Conservation (phyloP, 1,140 invertebrate species). For the Aphidius gifuensis region DNA sequence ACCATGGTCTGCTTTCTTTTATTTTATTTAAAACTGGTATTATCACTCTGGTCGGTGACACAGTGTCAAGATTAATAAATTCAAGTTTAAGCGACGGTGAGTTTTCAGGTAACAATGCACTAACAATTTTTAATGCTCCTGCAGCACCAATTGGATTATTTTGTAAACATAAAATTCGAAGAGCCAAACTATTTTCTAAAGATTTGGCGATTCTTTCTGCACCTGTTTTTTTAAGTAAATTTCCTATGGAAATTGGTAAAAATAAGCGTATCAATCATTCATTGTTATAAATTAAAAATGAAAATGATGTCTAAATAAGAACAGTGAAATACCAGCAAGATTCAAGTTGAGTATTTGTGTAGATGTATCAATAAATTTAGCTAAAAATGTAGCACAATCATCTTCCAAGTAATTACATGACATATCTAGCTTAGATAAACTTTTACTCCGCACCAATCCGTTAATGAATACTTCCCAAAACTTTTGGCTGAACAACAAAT, state of each 20-base stretch:
- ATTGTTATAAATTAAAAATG: no score
- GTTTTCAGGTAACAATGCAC: slow-evolving; percentile 24
- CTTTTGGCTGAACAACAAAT: slow-evolving; percentile 38
- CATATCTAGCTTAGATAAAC: slow-evolving; percentile 40
- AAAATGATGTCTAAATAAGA: no score
- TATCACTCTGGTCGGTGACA: slow-evolving; percentile 46
- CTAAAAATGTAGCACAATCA: slow-evolving; percentile 30
- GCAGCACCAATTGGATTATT: slow-evolving; percentile 40
- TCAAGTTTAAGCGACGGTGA: slow-evolving; percentile 31
- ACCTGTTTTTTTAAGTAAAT: slow-evolving; percentile 37
- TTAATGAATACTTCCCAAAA: slow-evolving; percentile 38
- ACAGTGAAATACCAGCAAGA: slow-evolving; percentile 35
- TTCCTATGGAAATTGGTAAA: slow-evolving; percentile 31
- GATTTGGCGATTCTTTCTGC: slow-evolving; percentile 32
- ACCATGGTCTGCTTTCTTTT: slow-evolving; percentile 32
- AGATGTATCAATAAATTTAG: slow-evolving; percentile 27
- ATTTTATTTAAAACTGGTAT: slow-evolving; percentile 37
- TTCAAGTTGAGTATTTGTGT: slow-evolving; percentile 32
- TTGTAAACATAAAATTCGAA: slow-evolving; percentile 38
- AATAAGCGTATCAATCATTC: background rate
- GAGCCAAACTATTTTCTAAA: slow-evolving; percentile 35
- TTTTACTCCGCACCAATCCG: slow-evolving; percentile 35
- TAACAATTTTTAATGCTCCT: slow-evolving; percentile 36
- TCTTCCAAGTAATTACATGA: slow-evolving; percentile 47
- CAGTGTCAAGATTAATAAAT: slow-evolving; percentile 47